These are phyloP conservation scores for Tinea semifulvella DNA, from an alignment of 2,888 invertebrate genomes.

Conservation along the genomic window DNA sequence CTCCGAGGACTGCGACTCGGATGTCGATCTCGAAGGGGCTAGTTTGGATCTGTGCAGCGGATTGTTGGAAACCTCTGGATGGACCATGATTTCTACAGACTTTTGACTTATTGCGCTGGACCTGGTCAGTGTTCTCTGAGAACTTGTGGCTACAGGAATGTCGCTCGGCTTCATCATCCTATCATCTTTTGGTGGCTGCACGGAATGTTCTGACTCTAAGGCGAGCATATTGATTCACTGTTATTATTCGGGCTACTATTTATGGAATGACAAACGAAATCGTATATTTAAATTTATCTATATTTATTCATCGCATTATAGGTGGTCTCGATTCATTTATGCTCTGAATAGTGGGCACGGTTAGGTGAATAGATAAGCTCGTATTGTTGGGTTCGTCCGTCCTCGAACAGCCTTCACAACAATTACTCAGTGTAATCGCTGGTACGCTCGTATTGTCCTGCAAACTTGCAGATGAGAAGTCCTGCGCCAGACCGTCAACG, in stretches of 20 bases:
- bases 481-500: slow-evolving; percentile 45
- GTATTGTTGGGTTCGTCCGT: slow-evolving; percentile 40
- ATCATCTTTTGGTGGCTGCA: slow-evolving; percentile 31
- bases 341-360: slow-evolving; percentile 55
- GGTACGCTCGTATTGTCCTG: slow-evolving; percentile 51
- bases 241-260: slow-evolving; percentile 8
- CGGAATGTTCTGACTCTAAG: slow-evolving; percentile 49
- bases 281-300: too few relatives aligned
- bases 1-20: slow-evolving; percentile 54
- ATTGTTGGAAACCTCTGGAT: slow-evolving; percentile 53
- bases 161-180: slow-evolving; percentile 40
- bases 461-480: slow-evolving; percentile 41
- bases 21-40: slow-evolving; percentile 53
- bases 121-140: slow-evolving; percentile 64
- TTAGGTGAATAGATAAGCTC: slow-evolving; percentile 43
- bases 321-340: slow-evolving; percentile 57
- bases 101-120: slow-evolving; percentile 70
- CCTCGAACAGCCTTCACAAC: slow-evolving; percentile 40
- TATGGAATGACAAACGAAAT: neutral
- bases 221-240: slow-evolving; percentile 44
- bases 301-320: slow-evolving; percentile 38
- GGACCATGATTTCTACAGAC: slow-evolving; percentile 66
- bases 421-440: slow-evolving; percentile 59
- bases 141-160: slow-evolving; percentile 33
- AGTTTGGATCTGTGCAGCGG: slow-evolving; percentile 57